Conservation (phyloP, 2,888 invertebrate species). For the Cylloceria caligata region DNA sequence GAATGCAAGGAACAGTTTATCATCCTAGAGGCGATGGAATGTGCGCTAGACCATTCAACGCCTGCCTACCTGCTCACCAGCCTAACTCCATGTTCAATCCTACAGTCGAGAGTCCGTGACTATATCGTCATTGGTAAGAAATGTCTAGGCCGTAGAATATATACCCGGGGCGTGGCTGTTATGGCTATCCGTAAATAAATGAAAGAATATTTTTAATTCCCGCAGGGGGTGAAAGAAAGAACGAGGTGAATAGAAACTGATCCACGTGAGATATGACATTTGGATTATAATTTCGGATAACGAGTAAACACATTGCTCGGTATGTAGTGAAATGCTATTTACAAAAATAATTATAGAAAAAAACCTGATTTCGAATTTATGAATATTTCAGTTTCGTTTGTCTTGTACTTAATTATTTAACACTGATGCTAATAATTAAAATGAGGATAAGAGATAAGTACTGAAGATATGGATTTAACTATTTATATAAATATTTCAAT, state of each 20-base stretch:
- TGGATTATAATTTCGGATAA: neutral
- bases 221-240: neutral
- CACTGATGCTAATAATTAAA: neutral
- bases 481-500: no score
- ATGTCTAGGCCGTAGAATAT: slow-evolving; percentile 66
- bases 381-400: neutral
- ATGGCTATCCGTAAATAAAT: slow-evolving; percentile 48
- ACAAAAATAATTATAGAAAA: no score
- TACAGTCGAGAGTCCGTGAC: slow-evolving; percentile 18
- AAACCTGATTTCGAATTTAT: neutral
- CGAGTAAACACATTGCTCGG: neutral
- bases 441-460: no score
- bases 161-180: slow-evolving; percentile 63
- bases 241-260: neutral
- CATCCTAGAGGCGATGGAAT: slow-evolving; percentile 10
- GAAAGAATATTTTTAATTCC: slow-evolving; percentile 22
- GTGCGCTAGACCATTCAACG: slow-evolving; percentile 8
- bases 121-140: slow-evolving; percentile 66
- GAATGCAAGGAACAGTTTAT: slow-evolving; percentile 31
- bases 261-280: neutral
- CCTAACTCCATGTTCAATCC: slow-evolving; percentile 17
- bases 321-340: no score
- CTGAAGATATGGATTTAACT: no score
- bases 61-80: neutral
- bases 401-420: neutral